phyloP scores from a whole-genome alignment of 2,113 vertebrate species.

The Puffinus mauretanicus region DNA sequence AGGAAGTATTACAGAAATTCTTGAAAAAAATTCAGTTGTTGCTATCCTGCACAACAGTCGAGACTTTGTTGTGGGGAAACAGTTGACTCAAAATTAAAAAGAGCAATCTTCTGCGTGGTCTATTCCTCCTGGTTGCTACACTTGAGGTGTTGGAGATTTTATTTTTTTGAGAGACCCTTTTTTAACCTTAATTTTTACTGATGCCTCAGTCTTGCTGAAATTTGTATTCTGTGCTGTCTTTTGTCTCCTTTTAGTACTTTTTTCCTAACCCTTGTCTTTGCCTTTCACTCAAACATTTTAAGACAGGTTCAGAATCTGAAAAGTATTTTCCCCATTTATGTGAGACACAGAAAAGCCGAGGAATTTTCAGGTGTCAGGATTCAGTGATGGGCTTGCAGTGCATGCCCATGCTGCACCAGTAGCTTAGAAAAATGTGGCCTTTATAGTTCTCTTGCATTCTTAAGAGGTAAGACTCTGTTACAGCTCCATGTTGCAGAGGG shows the following conservation, averaged over 20 bases:
- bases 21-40: background rate
- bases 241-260: background rate
- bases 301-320: background rate
- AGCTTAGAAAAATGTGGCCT: background rate
- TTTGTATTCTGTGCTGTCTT: background rate
- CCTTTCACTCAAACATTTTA: background rate
- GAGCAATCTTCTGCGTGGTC: background rate
- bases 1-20: background rate
- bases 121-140: background rate
- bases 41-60: fast-evolving
- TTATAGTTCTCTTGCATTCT: background rate
- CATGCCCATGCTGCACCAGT: no score
- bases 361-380: no score
- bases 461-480: background rate
- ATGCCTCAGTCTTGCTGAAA: background rate
- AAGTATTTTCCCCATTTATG: background rate
- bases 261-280: background rate
- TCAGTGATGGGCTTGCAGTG: background rate
- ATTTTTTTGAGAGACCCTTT: background rate
- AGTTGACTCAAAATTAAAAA: background rate
- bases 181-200: background rate
- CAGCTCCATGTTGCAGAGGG: background rate
- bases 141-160: background rate
- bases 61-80: background rate
- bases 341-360: background rate